Evolutionary conservation across 2,113 vertebrate genomes (phyloP), one percentile per base, ranked within the genome.

Genomic region (Rhabdornis inornatus): DNA sequence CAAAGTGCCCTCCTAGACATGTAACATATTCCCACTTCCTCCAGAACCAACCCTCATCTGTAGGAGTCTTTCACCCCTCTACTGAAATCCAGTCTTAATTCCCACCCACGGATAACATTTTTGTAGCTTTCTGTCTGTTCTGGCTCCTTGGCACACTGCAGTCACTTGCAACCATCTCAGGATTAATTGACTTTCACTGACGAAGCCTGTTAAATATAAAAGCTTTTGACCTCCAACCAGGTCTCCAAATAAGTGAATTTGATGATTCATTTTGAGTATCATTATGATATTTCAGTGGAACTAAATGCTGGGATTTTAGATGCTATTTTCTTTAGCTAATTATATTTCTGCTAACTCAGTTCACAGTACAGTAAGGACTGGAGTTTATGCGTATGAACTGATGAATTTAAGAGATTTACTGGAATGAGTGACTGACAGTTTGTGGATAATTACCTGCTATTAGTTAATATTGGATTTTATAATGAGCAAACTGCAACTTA

Each of bases 381-480:
- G 25, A 9, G 23, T 70, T 89, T 72, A 45, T 25, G 21, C 1
- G 1, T 40, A 42, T 49, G 27, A 89, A 66, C 35, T 65, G 52
- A 81, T 2, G 4, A 6, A 79, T 40, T 65, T 47, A 87, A 94
- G 22, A 83, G 20, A 87, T 69, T 74, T 92, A n/a, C 28, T 4
- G 5, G 80, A 88, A 89, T 20, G 19, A 88, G 37, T 4, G 3
- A 90, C 20, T 74, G 84, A 30, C 53, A 72, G 44, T 55, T 91
- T 65, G 23, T 57, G 24, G 40, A 65, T 90, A 87, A 94, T 88
- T 75, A 90, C 49, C 50, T 55, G 57, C 60, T 86, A 52, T 33
- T 84, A 70, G 64, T 75, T 91, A 83, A 94, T 87, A 89, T 85
- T 31, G 55, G 65, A 77, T 89, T 68, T 63, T 87, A 37, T 42